A percentile compares a stretch with the other conserved stretches of the same genome.
Evolutionary conservation across 2,113 vertebrate genomes (phyloP).

Genomic region (Ceratotherium simum): DNA sequence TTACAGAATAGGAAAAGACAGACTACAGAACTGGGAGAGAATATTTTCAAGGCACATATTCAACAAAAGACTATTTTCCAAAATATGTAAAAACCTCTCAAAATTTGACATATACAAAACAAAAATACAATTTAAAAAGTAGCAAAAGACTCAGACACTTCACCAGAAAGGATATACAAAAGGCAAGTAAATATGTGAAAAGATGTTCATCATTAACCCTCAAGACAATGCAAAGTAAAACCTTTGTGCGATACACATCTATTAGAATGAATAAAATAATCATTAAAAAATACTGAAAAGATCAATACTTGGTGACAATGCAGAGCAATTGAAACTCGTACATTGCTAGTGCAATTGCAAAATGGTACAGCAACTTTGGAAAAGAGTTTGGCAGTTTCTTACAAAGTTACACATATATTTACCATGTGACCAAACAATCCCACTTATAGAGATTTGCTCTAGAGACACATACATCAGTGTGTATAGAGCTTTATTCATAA

Average conservation of each 20-base stretch:
- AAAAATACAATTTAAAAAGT: background rate
- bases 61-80: background rate
- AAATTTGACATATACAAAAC: background rate
- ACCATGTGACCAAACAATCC: background rate
- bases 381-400: background rate
- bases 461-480: background rate
- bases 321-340: background rate
- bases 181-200: background rate
- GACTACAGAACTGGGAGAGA: background rate
- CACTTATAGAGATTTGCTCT: background rate
- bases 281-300: background rate
- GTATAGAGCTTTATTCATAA: background rate
- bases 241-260: background rate
- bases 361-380: background rate
- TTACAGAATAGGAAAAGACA: background rate
- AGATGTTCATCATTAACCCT: background rate
- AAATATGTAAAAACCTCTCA: background rate
- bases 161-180: background rate
- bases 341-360: background rate
- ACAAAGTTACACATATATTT: background rate
- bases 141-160: background rate
- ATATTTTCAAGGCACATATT: background rate
- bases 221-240: background rate
- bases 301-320: background rate
- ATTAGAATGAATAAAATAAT: background rate